Evolutionary conservation across 2,888 invertebrate species (phyloP), one percentile per base, ranked within the genome.

Genomic region (Ennomos fuscantarius): DNA sequence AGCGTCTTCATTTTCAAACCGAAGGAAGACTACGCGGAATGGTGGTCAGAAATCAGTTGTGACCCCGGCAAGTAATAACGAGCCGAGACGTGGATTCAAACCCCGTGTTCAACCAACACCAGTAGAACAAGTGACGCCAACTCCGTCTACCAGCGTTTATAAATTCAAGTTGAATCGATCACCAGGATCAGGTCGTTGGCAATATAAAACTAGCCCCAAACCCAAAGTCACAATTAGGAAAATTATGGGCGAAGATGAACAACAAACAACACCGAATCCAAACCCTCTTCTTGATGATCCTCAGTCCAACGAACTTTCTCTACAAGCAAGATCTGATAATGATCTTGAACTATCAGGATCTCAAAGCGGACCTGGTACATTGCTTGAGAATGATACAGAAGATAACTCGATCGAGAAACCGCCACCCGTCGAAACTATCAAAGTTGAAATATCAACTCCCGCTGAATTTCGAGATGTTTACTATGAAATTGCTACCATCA

Each of bases 401-500:
- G 94, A 94, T 69, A 94, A 94, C 80, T 94, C 94, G 65, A 93
- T 94, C 56, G 94, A 94, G 74, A 93, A 93, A 70, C 93, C 93
- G 45, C 93, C 94, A 33, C 94, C 95, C 24, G 93, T 96, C 2
- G 97, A 97, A 88, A 97, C 97, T 2, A 88, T 97, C 51, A 97
- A 96, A 84, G 96, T 97, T 8, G 96, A 97, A 85, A 97, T 97
- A 70, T 97, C 97, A 0, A 97, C 97, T 1, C 96, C 97, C 0
- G 95, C 96, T 32, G 96, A 97, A 81, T 96, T 97, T 75, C 95
- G 94, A 80, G 96, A 97, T 82, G 94, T 96, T 65, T 97, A 97
- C 78, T 97, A 96, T 78, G 96, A 97, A 93, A 96, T 97, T 72
- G 97, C 97, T 37, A 97, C 97, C 1, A 96, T 97, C 67, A 97